Base-by-base conservation (phyloP, 2,797 vertebrate species). In the Syndactyla subalaris region DNA sequence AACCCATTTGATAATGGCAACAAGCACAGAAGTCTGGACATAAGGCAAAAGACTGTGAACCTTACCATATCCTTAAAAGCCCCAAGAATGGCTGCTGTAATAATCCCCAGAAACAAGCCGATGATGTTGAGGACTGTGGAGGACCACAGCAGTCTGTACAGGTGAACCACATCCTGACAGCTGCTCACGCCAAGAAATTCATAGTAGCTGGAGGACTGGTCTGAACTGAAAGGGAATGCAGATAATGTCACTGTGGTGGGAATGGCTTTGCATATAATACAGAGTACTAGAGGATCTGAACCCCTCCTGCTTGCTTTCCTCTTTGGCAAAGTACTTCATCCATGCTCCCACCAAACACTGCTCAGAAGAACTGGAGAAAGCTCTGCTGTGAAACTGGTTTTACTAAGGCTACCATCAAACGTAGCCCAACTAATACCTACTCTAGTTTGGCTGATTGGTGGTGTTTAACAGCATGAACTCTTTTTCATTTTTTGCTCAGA, bases 141-240 rank as follows among this genome's bases (percentile, higher is more conserved):
- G 76, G 98, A 97, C 99, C 99, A 99, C 79, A 99, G 97, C 95
- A 99, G 97, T 38, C 98, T 98, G 61, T 99, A 97, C 63, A 99
- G 98, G 92, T 99, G 99, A 80, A 99, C 88, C 92, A 98, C 99
- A 0, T 99, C 99, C 97, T 98, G 98, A 85, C 99, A 99, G 97
- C 98, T 92, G 48, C 75, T 98, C 89, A 99, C 99, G 0, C 99
- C 99, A 0, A 98, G 98, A 86, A 99, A 99, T 97, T 98, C 97
- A 2, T 98, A 99, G 97, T 99, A 99, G 73, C 97, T 95, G 10
- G 95, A 76, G 8, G 97, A 96, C 72, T 98, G 98, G 36, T 98
- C 98, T 14, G 93, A n/a, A 75, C 99, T 99, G 97, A 45, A 95
- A 89, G 57, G 72, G 74, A 91, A 96, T 11, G 48, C n/a, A 61